Conservation (phyloP, 2,113 vertebrate genomes). For the Enhydra lutris region DNA sequence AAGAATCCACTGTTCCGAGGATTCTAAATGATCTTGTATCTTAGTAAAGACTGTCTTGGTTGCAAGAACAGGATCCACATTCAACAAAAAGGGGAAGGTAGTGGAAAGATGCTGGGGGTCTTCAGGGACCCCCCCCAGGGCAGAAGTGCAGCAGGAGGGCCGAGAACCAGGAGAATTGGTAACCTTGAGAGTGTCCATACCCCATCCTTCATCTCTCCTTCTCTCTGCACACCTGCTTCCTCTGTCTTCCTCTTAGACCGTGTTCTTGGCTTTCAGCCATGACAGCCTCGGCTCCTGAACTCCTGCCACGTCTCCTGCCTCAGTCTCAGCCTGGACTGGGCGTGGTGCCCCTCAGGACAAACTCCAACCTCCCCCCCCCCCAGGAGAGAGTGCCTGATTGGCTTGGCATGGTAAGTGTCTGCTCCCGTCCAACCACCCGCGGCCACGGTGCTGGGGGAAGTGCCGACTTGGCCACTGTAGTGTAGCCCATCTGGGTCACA, state of each 20-base stretch:
- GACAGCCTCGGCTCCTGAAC: neutral
- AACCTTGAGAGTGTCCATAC: neutral
- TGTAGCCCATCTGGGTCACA: neutral
- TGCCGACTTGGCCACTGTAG: too few species aligned
- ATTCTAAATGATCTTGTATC: neutral
- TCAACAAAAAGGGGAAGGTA: neutral
- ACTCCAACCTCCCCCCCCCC: neutral
- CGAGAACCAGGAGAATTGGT: neutral
- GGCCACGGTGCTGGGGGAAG: neutral
- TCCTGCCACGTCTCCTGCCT: neutral
- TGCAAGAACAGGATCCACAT: neutral
- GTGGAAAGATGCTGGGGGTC: neutral
- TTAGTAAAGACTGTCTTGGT: neutral
- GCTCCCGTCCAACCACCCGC: neutral
- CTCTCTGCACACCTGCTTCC: neutral
- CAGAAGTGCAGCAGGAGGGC: rapidly evolving
- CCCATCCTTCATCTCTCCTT: neutral
- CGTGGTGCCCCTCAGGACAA: neutral
- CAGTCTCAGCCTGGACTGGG: neutral
- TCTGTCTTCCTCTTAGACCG: neutral
- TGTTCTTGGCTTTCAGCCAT: neutral
- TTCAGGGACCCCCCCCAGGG: neutral
- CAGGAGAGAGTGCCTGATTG: neutral
- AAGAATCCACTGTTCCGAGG: neutral
- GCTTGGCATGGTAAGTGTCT: too few species aligned